Evolutionary conservation across 2,113 vertebrate species (phyloP), one percentile per base, ranked within the genome.

Genomic region (Octodon degus): DNA sequence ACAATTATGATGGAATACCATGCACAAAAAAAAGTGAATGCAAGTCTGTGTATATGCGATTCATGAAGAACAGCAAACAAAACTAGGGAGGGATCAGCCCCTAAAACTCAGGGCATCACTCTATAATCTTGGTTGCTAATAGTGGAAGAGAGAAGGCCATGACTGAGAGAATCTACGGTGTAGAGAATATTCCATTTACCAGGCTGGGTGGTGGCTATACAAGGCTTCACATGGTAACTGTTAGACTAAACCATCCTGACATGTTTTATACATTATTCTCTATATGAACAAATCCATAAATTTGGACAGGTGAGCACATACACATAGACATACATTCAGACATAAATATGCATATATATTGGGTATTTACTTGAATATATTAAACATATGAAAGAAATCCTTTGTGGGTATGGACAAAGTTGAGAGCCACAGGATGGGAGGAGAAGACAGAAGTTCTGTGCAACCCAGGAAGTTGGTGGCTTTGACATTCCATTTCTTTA

Each of bases 1-100:
- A 34, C 74, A 37, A 25, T 77, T 68, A 82, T 30, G 81, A 30
- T 2, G 58, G 27, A 82, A 80, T 58, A 22, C 68, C 74, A 86
- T 79, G 74, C 97, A 85, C 40, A 58, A 92, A 90, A 30, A 84
- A 50, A 47, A 63, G 83, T 37, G 16, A 92, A n/a, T n/a, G 40
- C 4, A 72, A 32, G 93, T 76, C n/a, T 79, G 5, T 88, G 20
- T 30, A 81, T n/a, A 53, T n/a, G 58, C n/a, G 25, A 84, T 43
- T 24, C 55, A 81, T 60, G 22, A 34, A 67, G 53, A 90, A 89
- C 65, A 89, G 37, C 24, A 55, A 74, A 32, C 34, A 76, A 95
- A 88, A 43, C 43, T 32, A 74, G n/a, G n/a, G 40, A 90, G 74
- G 88, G 27, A 65, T 77, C 37, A 89, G 32, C 34, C 0, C 13